These are phyloP conservation scores for Nyctalus aviator DNA, from an alignment of 2,797 vertebrate species.

Conservation along the genomic window DNA sequence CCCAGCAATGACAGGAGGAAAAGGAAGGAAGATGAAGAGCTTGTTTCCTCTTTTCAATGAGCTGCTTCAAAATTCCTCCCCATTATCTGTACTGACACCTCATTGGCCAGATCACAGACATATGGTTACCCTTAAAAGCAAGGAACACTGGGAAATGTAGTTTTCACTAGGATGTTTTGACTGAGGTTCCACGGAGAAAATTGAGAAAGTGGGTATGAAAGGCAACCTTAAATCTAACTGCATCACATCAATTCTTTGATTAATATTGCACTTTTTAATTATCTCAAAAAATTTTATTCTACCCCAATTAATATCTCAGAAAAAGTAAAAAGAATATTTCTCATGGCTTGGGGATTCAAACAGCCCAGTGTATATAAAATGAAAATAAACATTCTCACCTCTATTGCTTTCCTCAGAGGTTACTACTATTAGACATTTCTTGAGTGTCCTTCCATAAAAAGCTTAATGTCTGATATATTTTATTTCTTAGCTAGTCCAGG, in stretches of 20 bases:
- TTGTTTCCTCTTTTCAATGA: neutral
- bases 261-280: neutral
- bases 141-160: neutral
- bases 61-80: neutral
- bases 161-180: neutral
- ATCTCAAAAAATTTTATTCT: neutral
- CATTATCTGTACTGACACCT: neutral
- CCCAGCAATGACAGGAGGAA: neutral
- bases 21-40: neutral
- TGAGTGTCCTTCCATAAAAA: neutral
- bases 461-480: neutral
- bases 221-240: no score
- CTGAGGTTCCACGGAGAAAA: neutral
- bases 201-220: neutral
- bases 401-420: neutral
- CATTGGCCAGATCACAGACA: neutral
- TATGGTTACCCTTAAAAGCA: neutral
- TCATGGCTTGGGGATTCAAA: neutral
- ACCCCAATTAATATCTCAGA: neutral
- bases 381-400: neutral
- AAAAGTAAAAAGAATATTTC: neutral
- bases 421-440: neutral
- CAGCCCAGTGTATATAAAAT: neutral
- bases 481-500: neutral
- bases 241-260: neutral